Base-by-base conservation (phyloP, 2,797 vertebrate species). In the Melanotaenia nigrans region DNA sequence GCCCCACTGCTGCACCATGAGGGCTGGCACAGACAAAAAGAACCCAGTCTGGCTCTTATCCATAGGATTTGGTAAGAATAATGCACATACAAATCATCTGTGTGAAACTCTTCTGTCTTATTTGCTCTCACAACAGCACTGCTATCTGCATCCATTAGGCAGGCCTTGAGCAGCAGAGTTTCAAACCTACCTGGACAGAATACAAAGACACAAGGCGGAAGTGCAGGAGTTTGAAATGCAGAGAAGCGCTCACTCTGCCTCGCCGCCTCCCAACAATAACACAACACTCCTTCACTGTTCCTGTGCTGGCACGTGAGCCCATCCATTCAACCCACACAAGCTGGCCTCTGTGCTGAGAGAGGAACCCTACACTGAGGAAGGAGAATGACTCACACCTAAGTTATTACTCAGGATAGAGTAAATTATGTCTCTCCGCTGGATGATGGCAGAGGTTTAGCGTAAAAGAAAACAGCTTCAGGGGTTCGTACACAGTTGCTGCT, bases 271-370 rank as follows among this genome's bases (percentile, higher is more conserved):
- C 65, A 61, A 40, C 54, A 54, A 66, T 69, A 32, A 66, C 24
- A 77, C 78, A 81, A 71, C 72, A 49, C 40, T 73, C 42, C 53
- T 38, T 28, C 61, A 74, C 65, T 77, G 65, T 77, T 80, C 75
- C 65, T 65, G 71, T 35, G 16, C 68, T 55, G 72, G 72, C 78
- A 73, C 54, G 13, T 77, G 60, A 65, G 42, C 75, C 4, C 3
- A 2, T 80, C 61, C 58, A 35, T 80, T 84, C 73, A 74, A 67
- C 72, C 35, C 71, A 69, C 67, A 87, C 87, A 87, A 61, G 68
- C 55, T 36, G 13, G 59, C 56, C 70, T 59, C 80, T 89, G 85
- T 86, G 76, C 72, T 22, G 4, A 59, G 68, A 58, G 68, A 55
- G 20, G 67, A 77, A 73, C 79, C 67, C 66, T 56, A 72, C 72